Conservation (phyloP, 2,797 vertebrate genomes). For the Falco biarmicus region DNA sequence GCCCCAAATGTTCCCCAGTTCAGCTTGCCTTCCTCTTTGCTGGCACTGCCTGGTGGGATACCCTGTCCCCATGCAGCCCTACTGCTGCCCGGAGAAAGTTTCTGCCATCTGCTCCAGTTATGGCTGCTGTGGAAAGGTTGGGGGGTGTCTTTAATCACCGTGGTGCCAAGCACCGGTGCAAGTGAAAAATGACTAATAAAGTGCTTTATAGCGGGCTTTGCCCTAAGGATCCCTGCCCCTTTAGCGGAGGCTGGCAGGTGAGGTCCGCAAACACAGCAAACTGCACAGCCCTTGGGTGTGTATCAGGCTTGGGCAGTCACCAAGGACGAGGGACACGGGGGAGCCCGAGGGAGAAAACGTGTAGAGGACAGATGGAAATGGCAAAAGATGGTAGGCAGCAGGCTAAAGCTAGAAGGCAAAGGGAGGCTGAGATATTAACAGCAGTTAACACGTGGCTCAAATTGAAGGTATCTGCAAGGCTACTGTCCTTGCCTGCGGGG, state of each 20-base stretch:
- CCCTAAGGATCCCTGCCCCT: background rate
- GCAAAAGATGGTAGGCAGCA: background rate
- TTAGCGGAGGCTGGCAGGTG: background rate
- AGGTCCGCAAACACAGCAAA: background rate
- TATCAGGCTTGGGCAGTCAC: background rate
- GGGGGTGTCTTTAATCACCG: background rate
- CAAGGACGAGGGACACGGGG: rapidly evolving
- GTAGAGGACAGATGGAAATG: conserved; percentile 14
- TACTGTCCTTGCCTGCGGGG: background rate
- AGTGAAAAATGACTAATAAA: background rate
- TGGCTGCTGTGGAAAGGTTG: background rate
- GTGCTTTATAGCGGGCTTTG: background rate
- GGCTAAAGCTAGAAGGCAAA: background rate
- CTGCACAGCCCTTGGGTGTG: background rate
- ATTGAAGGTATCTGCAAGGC: background rate
- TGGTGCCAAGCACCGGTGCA: background rate
- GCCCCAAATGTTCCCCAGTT: background rate
- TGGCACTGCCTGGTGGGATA: background rate
- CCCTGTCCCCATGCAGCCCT: background rate
- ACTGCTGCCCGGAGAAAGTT: background rate
- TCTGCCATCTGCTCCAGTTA: background rate
- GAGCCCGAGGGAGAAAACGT: background rate
- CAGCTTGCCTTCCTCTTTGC: background rate
- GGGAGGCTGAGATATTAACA: background rate
- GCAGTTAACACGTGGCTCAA: background rate